Evolutionary conservation across 2,888 invertebrate genomes (phyloP).

Genomic region (Pristionchus japonicus): DNA sequence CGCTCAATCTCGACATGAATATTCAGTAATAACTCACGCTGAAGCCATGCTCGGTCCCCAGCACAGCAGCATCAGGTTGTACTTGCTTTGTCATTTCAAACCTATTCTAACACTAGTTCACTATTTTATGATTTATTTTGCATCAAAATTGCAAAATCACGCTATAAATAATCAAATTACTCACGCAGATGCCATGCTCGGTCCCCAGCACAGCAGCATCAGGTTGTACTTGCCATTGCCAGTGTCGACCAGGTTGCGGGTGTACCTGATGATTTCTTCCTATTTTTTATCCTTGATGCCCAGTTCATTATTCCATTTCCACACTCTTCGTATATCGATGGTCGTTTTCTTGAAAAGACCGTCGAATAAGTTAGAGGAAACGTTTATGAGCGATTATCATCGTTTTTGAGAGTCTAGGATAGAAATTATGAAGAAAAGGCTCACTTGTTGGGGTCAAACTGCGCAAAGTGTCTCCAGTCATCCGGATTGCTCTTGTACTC

Average conservation of each 20-base stretch:
- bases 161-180: background rate
- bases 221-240: constrained; percentile 98
- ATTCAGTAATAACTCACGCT: background rate
- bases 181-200: constrained; percentile 79
- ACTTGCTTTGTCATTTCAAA: no score
- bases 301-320: no score
- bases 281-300: background rate
- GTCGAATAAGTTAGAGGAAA: background rate
- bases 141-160: background rate
- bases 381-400: no score
- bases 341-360: no score
- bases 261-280: constrained; percentile 82
- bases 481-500: constrained; percentile 88
- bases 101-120: no score
- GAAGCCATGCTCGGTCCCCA: constrained; percentile 87
- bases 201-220: constrained; percentile 97
- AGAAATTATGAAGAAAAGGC: constrained; percentile 70
- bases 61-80: constrained; percentile 95
- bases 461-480: constrained; percentile 95
- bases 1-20: no score
- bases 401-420: background rate
- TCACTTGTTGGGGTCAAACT: constrained; percentile 86
- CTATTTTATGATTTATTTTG: background rate
- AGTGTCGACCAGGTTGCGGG: constrained; percentile 92
- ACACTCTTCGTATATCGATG: no score